These are phyloP conservation scores for Pseudobourletiella spinata DNA, from an alignment of 1,140 invertebrate genomes.

Conservation along the genomic window DNA sequence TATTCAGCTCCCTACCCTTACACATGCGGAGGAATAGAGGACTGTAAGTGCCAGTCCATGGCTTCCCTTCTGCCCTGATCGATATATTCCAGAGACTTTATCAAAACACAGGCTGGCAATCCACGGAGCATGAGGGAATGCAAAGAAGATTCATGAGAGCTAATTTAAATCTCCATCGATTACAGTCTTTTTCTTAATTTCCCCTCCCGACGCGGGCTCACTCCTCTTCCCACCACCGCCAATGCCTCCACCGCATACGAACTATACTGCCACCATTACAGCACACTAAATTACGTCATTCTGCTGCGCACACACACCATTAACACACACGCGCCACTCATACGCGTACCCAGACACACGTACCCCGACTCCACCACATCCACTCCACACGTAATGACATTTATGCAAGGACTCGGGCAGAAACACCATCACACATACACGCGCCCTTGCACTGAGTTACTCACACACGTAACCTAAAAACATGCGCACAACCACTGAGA, in stretches of 20 bases:
- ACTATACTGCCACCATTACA: not conserved
- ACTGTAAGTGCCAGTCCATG: too few relatives aligned
- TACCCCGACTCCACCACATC: not conserved
- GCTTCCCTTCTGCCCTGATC: too few relatives aligned
- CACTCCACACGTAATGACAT: not conserved
- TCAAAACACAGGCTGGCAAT: constrained; percentile 23
- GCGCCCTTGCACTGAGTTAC: too few relatives aligned
- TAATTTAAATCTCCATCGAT: constrained; percentile 34
- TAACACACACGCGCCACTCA: not conserved
- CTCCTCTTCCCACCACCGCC: not conserved
- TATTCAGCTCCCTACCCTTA: too few relatives aligned
- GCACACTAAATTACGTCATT: not conserved
- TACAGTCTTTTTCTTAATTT: constrained; percentile 31
- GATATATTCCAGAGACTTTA: constrained; percentile 28
- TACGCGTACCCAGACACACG: not conserved
- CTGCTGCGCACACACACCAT: not conserved
- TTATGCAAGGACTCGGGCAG: not conserved
- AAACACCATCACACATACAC: not conserved
- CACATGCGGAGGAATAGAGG: too few relatives aligned
- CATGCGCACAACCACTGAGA: too few relatives aligned
- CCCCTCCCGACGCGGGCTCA: constrained; percentile 3
- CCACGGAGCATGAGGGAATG: constrained; percentile 23
- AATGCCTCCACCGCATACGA: not conserved
- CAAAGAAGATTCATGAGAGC: constrained; percentile 32
- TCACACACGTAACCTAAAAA: too few relatives aligned